Conservation (phyloP, 2,888 invertebrate genomes). For the Rhagophthalmus giganteus region DNA sequence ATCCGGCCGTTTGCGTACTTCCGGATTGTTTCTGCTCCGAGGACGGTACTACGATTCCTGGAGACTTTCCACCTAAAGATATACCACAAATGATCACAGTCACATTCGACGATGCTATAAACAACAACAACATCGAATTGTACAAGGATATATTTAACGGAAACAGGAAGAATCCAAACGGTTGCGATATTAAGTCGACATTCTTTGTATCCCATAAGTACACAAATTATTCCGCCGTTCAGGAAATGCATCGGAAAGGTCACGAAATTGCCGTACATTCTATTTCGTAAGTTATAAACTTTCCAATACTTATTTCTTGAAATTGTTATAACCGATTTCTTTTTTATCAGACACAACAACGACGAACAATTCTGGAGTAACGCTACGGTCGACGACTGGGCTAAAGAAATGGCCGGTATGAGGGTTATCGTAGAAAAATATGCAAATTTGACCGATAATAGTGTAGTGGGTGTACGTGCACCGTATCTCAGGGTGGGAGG, state of each 20-base stretch:
- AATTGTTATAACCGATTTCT: no score
- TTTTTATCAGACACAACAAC: conserved; percentile 74
- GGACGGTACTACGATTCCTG: conserved; percentile 85
- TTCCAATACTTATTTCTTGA: no score
- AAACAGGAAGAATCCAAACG: conserved; percentile 88
- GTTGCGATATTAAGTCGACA: conserved; percentile 90
- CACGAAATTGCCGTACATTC: conserved; percentile 94
- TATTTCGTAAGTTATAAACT: conserved; percentile 73
- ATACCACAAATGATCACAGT: conserved; percentile 94
- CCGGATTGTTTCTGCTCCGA: conserved; percentile 95
- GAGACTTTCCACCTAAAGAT: conserved; percentile 79
- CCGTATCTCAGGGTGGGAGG: conserved; percentile 91
- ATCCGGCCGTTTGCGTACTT: conserved; percentile 79
- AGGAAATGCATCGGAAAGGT: conserved; percentile 87
- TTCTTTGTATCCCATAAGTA: conserved; percentile 93
- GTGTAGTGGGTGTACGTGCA: conserved; percentile 87
- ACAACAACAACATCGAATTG: conserved; percentile 91
- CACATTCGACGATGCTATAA: conserved; percentile 93
- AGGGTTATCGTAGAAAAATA: conserved; percentile 87
- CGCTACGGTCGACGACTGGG: conserved; percentile 90
- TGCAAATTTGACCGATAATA: conserved; percentile 87
- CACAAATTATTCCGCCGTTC: conserved; percentile 90
- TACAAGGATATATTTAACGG: conserved; percentile 91
- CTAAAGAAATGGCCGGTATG: conserved; percentile 94
- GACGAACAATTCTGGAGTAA: conserved; percentile 93